Conservation (phyloP, 2,113 vertebrate genomes). For the Vanacampus margaritifer region DNA sequence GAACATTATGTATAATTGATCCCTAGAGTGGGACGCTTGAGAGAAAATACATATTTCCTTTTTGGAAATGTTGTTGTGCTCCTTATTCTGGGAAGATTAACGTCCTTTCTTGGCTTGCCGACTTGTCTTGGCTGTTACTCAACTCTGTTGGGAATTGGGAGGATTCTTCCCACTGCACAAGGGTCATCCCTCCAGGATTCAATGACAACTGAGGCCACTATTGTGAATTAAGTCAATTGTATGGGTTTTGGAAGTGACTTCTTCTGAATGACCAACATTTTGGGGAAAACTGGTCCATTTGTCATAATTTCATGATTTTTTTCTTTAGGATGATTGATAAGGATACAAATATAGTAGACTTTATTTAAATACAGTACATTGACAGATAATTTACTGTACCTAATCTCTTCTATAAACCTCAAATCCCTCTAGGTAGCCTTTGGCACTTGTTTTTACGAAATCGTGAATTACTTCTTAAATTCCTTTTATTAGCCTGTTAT, state of each 20-base stretch:
- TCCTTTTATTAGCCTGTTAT: constrained; percentile 31
- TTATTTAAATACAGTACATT: too few species aligned
- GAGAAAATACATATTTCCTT: constrained; percentile 17
- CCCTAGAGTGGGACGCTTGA: constrained; percentile 13
- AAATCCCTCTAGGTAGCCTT: too few species aligned
- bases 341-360: constrained; percentile 27
- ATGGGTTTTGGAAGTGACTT: too few species aligned
- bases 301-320: constrained; percentile 47
- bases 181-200: constrained; percentile 39
- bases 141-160: constrained; percentile 22
- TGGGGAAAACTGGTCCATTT: constrained; percentile 47
- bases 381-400: too few species aligned
- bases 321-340: constrained; percentile 30
- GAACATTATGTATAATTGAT: constrained; percentile 43
- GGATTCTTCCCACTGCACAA: constrained; percentile 1
- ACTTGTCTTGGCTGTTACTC: constrained; percentile 3
- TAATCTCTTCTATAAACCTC: too few species aligned
- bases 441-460: too few species aligned
- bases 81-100: constrained; percentile 29
- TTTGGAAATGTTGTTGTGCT: constrained; percentile 6
- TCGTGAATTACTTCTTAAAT: constrained; percentile 10
- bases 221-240: constrained; percentile 51
- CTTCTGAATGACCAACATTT: too few species aligned
- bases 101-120: constrained; percentile 16
- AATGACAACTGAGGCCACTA: constrained; percentile 17